These are phyloP conservation scores for Plagodis dolabraria DNA, from an alignment of 2,888 invertebrate genomes.

Conservation along the genomic window DNA sequence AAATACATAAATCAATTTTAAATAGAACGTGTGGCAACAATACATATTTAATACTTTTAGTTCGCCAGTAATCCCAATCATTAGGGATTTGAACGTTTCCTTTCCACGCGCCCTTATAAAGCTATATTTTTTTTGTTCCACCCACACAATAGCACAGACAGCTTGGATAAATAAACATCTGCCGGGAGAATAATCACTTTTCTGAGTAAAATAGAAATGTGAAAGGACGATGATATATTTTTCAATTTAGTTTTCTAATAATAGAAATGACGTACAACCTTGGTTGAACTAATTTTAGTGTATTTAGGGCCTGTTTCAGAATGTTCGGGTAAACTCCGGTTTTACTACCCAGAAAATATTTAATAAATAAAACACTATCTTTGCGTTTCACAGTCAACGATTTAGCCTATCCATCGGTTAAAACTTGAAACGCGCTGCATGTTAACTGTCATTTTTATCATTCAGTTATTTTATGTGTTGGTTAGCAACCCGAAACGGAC, in stretches of 20 bases:
- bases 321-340: no score
- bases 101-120: slow-evolving; percentile 53
- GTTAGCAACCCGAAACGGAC: no score
- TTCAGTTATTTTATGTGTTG: no score
- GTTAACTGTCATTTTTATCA: no score
- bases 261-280: slow-evolving; percentile 1
- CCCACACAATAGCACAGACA: slow-evolving; percentile 45
- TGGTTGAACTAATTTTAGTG: no score
- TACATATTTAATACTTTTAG: slow-evolving; percentile 44
- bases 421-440: no score
- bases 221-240: slow-evolving; percentile 16
- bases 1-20: slow-evolving; percentile 9
- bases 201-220: slow-evolving; percentile 40
- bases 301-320: no score
- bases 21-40: slow-evolving; percentile 20
- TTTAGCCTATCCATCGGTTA: no score
- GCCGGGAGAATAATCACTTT: slow-evolving; percentile 40
- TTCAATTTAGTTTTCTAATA: slow-evolving; percentile 18
- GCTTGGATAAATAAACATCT: slow-evolving; percentile 55
- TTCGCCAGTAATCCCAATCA: slow-evolving; percentile 72
- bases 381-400: no score
- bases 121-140: slow-evolving; percentile 49
- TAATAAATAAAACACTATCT: no score
- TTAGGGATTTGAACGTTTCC: slow-evolving; percentile 67
- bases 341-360: no score